Evolutionary conservation across 2,888 invertebrate species (phyloP), one percentile per base, ranked within the genome.

Genomic region (Orgyia antiqua): DNA sequence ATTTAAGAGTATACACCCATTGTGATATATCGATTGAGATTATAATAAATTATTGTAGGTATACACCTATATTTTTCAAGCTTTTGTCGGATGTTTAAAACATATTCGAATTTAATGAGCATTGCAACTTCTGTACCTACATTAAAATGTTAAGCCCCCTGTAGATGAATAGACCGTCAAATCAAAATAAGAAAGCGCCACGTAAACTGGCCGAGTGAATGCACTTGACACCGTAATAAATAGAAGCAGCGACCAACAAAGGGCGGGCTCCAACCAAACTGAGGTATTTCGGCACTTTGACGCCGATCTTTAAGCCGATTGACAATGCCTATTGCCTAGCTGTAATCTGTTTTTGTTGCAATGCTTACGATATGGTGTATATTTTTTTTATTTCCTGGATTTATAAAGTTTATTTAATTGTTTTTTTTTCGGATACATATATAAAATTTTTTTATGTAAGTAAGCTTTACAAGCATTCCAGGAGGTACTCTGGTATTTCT

Each of bases 171-270:
- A 46, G 55, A 48, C 41, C 35, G 53, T 44, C 41, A 51, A 47
- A 62, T 56, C 52, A 44, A 55, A 66, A 62, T 54, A 66, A 58
- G 64, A 71, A 71, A 71, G 68, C 68, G 67, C 70, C 69, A 62
- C 63, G 60, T 64, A 66, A 65, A 64, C 57, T 52, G 55, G 62
- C 56, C 57, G 62, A 61, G 58, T 69, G 68, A 70, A 69, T 65
- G 70, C 73, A 75, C 71, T 76, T 73, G 76, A 74, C 77, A 71
- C 72, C 63, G 61, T 69, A 72, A 75, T 70, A 75, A 75, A 78
- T 72, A 71, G 72, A 60, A 60, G 55, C 57, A 48, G 34, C 44
- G 50, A 39, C 29, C 43, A 61, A 72, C 68, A 71, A 72, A 64
- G 58, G 60, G 39, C 43, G 41, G 52, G 50, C 17, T 24, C 26